A percentile compares a stretch with the other conserved stretches of the same genome.
phyloP scores from a whole-genome alignment of 2,888 invertebrate genomes.

The Melitaea athalia region DNA sequence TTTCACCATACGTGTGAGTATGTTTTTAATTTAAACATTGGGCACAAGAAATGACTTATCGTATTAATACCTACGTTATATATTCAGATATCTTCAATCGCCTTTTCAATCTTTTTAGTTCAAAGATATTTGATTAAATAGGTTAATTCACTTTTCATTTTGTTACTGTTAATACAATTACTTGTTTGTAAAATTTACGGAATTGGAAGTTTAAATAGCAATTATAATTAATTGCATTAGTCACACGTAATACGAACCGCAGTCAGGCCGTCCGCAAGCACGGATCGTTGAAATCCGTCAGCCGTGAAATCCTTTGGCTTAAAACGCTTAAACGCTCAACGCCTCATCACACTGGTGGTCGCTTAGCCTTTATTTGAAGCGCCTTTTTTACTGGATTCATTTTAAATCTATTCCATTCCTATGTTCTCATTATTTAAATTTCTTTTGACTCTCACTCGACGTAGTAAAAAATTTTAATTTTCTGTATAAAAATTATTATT shows the following conservation, averaged over 20 bases:
- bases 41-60: no score
- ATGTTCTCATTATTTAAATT: slow-evolving; percentile 2
- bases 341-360: slow-evolving; percentile 62
- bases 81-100: no score
- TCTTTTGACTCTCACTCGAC: not conserved
- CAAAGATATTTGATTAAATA: no score
- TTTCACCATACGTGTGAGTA: no score
- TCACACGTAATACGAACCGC: slow-evolving; percentile 48
- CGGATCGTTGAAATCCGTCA: slow-evolving; percentile 73
- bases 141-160: no score
- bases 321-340: slow-evolving; percentile 76
- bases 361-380: slow-evolving; percentile 49
- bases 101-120: no score
- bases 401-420: slow-evolving; percentile 8
- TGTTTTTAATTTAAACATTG: no score
- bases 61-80: no score
- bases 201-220: not conserved
- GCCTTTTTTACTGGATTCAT: slow-evolving; percentile 22
- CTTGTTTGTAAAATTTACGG: no score
- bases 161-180: no score
- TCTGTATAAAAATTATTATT: not conserved
- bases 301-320: slow-evolving; percentile 81
- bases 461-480: not conserved
- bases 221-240: not conserved
- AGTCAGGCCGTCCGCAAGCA: slow-evolving; percentile 68